Conservation (phyloP, 2,888 invertebrate genomes). For the Eristalis arbustorum region DNA sequence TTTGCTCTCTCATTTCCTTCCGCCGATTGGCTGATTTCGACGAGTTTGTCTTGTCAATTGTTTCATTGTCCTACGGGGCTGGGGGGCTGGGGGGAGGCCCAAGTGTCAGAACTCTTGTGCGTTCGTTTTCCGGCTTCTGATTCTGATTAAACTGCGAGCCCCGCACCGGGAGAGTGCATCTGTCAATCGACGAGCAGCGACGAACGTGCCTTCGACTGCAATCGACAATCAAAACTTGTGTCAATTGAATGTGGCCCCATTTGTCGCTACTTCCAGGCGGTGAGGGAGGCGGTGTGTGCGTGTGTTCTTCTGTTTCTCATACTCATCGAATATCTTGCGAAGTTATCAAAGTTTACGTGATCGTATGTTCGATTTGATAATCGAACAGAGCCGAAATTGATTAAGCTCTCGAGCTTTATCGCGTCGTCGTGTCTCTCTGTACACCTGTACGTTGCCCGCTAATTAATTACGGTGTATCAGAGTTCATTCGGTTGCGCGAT, state of each 20-base stretch:
- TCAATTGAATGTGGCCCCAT: background rate
- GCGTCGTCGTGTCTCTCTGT: background rate
- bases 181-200: background rate
- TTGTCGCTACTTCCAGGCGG: background rate
- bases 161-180: background rate
- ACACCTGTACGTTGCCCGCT: background rate
- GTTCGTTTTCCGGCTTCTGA: conserved; percentile 48
- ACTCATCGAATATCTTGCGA: conserved; percentile 29
- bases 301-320: background rate
- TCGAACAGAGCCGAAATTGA: conserved; percentile 51
- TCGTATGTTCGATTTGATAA: conserved; percentile 25
- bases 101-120: conserved; percentile 10
- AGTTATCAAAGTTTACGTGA: conserved; percentile 55
- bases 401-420: conserved; percentile 18
- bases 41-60: conserved; percentile 14
- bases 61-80: conserved; percentile 6
- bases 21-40: conserved; percentile 49
- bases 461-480: conserved; percentile 30
- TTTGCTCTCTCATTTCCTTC: background rate
- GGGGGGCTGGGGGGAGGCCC: too few species aligned
- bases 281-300: background rate
- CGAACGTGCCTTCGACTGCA: background rate
- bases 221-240: background rate
- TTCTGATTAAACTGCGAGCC: background rate
- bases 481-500: background rate